Evolutionary conservation across 2,113 vertebrate genomes (phyloP).

Genomic region (Euleptes europaea): DNA sequence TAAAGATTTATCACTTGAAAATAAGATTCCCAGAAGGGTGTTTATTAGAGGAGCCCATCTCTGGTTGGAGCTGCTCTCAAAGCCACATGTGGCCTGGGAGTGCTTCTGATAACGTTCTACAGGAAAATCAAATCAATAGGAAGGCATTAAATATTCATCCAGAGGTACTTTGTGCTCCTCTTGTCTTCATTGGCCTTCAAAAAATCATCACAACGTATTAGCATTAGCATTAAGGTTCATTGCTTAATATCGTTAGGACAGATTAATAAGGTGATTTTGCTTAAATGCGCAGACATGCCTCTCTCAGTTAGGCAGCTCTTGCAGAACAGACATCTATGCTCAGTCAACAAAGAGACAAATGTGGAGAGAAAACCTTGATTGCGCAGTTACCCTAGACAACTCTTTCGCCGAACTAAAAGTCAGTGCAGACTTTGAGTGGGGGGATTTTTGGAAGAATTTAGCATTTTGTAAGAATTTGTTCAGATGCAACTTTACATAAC

Average conservation of each 20-base stretch:
- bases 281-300: neutral
- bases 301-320: neutral
- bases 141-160: conserved; percentile 75
- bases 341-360: neutral
- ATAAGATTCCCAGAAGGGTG: conserved; percentile 35
- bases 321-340: neutral
- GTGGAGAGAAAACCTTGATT: neutral
- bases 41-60: conserved; percentile 58
- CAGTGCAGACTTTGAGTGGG: neutral
- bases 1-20: conserved; percentile 58
- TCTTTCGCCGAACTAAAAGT: neutral
- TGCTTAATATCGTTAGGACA: conserved; percentile 45
- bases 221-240: conserved; percentile 37
- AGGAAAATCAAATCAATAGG: conserved; percentile 67
- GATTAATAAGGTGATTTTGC: neutral
- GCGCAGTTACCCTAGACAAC: neutral
- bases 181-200: conserved; percentile 43
- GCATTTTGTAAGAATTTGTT: neutral
- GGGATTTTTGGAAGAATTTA: neutral
- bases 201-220: conserved; percentile 52
- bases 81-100: conserved; percentile 62
- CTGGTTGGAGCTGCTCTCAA: conserved; percentile 46
- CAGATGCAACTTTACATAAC: neutral
- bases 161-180: conserved; percentile 48
- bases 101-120: conserved; percentile 60